Evolutionary conservation across 2,113 vertebrate genomes (phyloP).

Genomic region (Cettia cetti): DNA sequence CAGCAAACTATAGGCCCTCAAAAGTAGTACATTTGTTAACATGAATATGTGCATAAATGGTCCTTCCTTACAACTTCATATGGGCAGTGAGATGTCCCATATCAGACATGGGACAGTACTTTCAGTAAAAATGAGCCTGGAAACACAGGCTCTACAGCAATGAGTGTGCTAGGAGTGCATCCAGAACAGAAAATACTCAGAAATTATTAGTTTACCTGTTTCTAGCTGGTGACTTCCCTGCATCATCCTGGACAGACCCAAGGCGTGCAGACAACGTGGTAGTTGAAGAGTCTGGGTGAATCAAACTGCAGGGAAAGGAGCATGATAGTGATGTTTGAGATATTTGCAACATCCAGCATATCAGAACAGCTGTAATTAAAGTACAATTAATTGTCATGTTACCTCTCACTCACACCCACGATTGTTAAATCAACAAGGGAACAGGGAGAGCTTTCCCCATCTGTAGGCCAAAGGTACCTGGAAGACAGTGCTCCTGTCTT

Average conservation of each 20-base stretch:
- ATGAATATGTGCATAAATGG: neutral
- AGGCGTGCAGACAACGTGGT: slow-evolving; percentile 82
- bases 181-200: neutral
- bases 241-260: slow-evolving; percentile 87
- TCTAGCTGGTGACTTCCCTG: slow-evolving; percentile 91
- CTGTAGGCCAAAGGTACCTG: neutral
- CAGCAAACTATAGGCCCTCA: neutral
- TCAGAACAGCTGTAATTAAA: neutral
- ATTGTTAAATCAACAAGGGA: neutral
- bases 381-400: neutral
- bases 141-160: neutral
- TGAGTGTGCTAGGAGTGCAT: neutral
- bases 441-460: neutral
- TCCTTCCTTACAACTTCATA: neutral
- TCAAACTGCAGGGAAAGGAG: slow-evolving; percentile 77
- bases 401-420: neutral
- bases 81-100: neutral
- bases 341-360: neutral
- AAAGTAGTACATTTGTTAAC: neutral
- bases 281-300: slow-evolving; percentile 88
- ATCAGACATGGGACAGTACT: neutral
- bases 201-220: slow-evolving; percentile 79
- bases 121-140: neutral
- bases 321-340: neutral
- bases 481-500: neutral